Evolutionary conservation across 2,888 invertebrate species (phyloP), one percentile per base, ranked within the genome.

Genomic region (Stenurella melanura): DNA sequence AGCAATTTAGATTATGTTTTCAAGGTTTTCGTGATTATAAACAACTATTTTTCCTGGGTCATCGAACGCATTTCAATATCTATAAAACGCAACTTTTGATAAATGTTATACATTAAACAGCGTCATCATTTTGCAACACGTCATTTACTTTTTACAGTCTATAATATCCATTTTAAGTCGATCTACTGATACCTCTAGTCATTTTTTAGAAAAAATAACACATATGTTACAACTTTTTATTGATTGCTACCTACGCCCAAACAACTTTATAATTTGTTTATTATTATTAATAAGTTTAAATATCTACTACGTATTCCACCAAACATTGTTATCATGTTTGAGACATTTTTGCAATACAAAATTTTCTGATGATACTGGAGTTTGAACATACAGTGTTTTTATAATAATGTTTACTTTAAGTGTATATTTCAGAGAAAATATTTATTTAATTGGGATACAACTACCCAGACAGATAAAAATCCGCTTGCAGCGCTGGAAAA

Each of bases 21-120:
- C 67, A 67, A 67, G 67, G 67, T 67, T 67, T 54, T 19, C 42
- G n/a, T 54, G 26, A 56, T 67, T 67, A 67, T 76, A 78, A 80
- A 78, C 78, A 73, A 77, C 78, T 77, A 77, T 73, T 78, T 79
- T 78, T 80, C 80, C 77, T 79, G 80, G 80, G 80, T 80, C 80
- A 80, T 79, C 70, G 79, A 70, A 79, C 80, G 54, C 21, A 50
- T 67, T 67, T 21, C 19, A 67, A 38, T 67, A 54, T 54, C 11
- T n/a, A n/a, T 67, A 9, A 54, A 56, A 67, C 67, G 10, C 21
- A 18, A 18, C 19, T 58, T 58, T 21, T 21, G 21, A 19, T 56
- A 56, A 15, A 18, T 42, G 42, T 42, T 12, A 42, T 1, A 42
- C 11, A 42, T 42, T 34, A 34, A 42, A 42, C 3, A 42, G 12